A percentile compares a stretch with the other conserved stretches of the same genome.
Conservation (phyloP, 2,888 invertebrate genomes). For the Spisula subtruncata region DNA sequence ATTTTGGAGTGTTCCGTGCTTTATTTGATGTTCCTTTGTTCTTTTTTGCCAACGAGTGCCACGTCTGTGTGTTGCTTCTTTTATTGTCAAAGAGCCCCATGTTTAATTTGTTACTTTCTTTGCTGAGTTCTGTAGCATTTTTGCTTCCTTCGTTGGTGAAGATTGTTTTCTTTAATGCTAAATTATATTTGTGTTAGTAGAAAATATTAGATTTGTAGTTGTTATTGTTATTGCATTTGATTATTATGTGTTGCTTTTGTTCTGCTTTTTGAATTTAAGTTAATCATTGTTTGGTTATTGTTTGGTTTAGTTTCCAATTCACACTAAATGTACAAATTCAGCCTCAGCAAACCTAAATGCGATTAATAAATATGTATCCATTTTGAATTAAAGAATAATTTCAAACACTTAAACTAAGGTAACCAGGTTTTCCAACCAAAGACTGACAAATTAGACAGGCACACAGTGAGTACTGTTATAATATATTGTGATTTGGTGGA, state of each 20-base stretch:
- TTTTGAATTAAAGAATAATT: too few relatives aligned
- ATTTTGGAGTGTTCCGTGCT: background rate
- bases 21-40: background rate
- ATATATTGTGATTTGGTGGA: too few relatives aligned
- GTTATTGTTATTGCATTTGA: too few relatives aligned
- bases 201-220: background rate
- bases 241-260: background rate
- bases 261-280: background rate
- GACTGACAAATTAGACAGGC: too few relatives aligned
- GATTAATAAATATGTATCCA: too few relatives aligned
- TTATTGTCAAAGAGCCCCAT: background rate
- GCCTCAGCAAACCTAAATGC: background rate
- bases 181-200: background rate
- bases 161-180: background rate
- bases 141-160: background rate
- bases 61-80: too few relatives aligned
- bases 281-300: background rate
- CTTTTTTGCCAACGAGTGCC: background rate
- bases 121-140: background rate
- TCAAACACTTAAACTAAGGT: too few relatives aligned
- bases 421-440: too few relatives aligned
- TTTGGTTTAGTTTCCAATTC: background rate
- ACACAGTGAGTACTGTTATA: too few relatives aligned
- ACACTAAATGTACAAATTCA: background rate
- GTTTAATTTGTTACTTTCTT: background rate